Evolutionary conservation across 2,113 vertebrate species (phyloP).

Genomic region (Dermatemys mawii): DNA sequence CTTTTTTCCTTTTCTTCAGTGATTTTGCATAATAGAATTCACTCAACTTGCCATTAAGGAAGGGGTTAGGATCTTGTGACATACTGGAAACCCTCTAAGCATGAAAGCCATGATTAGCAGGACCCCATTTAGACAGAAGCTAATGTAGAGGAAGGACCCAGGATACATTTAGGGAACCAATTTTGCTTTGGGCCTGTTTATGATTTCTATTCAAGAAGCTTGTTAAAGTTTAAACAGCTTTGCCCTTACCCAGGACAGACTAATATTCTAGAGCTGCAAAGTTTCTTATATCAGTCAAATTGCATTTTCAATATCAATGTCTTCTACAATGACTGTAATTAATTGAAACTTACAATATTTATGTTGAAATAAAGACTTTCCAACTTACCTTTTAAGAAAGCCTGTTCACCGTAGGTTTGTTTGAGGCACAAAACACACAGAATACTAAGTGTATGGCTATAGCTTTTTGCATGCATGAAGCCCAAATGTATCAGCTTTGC

Average conservation of each 20-base stretch:
- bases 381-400: background rate
- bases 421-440: background rate
- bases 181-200: background rate
- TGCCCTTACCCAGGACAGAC: background rate
- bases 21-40: background rate
- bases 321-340: background rate
- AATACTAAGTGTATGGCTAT: background rate
- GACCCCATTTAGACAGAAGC: background rate
- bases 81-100: background rate
- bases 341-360: background rate
- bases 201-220: background rate
- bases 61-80: background rate
- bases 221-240: background rate
- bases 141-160: background rate
- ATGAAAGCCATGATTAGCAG: background rate
- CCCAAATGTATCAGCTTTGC: background rate
- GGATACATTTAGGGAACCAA: fast-evolving
- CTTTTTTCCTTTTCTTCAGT: background rate
- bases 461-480: background rate
- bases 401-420: background rate
- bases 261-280: background rate
- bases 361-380: background rate
- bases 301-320: background rate
- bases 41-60: background rate
- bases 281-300: background rate